phyloP scores from a whole-genome alignment of 1,140 invertebrate species.

The Drosophila oshimai region DNA sequence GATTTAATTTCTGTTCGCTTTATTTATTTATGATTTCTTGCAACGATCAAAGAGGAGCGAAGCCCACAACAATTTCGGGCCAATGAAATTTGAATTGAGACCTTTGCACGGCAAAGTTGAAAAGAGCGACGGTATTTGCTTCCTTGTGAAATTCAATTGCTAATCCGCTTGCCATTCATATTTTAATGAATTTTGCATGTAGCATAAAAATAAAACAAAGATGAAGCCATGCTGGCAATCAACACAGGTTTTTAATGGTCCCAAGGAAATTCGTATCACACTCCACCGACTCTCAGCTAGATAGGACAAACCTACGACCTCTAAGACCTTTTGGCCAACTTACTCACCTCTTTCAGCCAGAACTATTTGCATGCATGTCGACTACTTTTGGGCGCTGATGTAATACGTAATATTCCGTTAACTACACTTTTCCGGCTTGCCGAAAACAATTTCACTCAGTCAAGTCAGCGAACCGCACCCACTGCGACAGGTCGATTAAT shows the following conservation, averaged over 20 bases:
- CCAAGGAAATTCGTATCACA: no score
- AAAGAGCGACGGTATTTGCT: conserved; percentile 4
- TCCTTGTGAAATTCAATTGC: not conserved
- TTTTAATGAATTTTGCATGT: conserved; percentile 14
- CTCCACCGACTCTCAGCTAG: not conserved
- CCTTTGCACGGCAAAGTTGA: not conserved
- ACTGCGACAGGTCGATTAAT: conserved; percentile 51
- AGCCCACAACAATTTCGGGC: conserved; percentile 19
- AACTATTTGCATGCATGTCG: conserved; percentile 27
- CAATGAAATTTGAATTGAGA: conserved; percentile 40
- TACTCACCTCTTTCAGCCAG: not conserved
- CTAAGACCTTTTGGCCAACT: not conserved
- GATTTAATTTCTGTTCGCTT: conserved; percentile 57
- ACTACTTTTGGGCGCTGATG: conserved; percentile 64
- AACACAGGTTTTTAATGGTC: not conserved
- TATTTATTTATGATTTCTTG: conserved; percentile 60
- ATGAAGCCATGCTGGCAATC: not conserved
- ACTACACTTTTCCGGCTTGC: conserved; percentile 60
- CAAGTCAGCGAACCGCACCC: conserved; percentile 38
- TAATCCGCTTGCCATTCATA: not conserved
- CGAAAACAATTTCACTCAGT: conserved; percentile 20
- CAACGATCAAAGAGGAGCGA: conserved; percentile 43
- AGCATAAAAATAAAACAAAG: not conserved
- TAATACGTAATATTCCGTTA: conserved; percentile 53
- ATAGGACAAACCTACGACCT: not conserved